phyloP scores from a whole-genome alignment of 2,113 vertebrate species.

The Sialia sialis region DNA sequence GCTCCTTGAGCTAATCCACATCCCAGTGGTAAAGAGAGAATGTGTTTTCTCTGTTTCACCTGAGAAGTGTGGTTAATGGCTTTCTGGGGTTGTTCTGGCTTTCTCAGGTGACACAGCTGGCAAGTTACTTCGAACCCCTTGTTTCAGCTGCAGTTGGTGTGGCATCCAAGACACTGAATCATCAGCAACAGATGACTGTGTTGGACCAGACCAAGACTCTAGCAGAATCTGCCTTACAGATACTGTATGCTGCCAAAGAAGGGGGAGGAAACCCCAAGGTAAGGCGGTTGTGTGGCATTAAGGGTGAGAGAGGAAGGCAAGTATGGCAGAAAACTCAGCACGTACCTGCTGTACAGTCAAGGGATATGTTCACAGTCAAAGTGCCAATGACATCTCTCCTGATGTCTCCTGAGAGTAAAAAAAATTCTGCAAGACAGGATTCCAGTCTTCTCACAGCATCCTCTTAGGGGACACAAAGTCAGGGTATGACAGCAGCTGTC shows the following conservation, averaged over 20 bases:
- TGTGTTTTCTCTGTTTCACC: background rate
- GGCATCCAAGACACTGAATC: constrained; percentile 89
- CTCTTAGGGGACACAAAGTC: background rate
- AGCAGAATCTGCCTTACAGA: constrained; percentile 94
- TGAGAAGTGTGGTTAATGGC: background rate
- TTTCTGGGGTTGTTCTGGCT: background rate
- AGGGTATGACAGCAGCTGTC: background rate
- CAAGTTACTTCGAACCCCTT: constrained; percentile 94
- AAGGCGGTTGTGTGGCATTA: background rate
- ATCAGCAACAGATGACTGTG: constrained; percentile 97
- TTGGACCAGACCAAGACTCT: constrained; percentile 97
- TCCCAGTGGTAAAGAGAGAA: accelerated
- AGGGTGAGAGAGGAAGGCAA: background rate
- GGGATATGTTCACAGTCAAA: background rate
- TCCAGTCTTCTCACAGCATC: background rate
- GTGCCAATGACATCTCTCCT: background rate
- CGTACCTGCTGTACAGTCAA: accelerated
- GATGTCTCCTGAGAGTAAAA: background rate
- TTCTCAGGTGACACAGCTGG: constrained; percentile 89
- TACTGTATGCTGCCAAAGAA: constrained; percentile 97
- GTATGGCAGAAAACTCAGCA: background rate
- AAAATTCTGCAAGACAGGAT: background rate
- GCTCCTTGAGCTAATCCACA: background rate
- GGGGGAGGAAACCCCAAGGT: constrained; percentile 99
- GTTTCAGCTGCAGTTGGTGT: constrained; percentile 91